Evolutionary conservation across 2,113 vertebrate species (phyloP).

Genomic region (Pseudopipra pipra): DNA sequence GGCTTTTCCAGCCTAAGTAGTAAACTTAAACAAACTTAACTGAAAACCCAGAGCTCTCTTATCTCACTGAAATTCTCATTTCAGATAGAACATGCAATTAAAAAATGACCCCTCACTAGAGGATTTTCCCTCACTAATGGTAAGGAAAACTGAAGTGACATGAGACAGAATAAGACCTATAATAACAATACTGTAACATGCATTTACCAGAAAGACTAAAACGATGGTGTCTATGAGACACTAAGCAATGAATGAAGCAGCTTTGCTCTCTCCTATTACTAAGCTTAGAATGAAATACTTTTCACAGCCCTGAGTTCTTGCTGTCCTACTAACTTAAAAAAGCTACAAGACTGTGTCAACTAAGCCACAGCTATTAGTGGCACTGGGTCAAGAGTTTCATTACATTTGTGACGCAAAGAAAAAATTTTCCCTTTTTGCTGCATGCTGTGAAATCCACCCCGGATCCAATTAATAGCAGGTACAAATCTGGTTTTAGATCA

Average conservation of each 20-base stretch:
- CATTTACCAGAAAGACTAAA: conserved; percentile 8
- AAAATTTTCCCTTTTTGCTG: not conserved
- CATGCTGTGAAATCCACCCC: not conserved
- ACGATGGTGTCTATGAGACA: not conserved
- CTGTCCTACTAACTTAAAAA: conserved; percentile 4
- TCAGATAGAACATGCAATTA: not conserved
- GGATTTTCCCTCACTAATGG: not conserved
- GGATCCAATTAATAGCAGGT: conserved; percentile 17
- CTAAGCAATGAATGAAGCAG: not conserved
- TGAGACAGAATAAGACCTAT: not conserved
- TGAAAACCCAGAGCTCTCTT: not conserved
- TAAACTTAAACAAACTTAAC: not conserved
- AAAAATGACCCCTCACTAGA: not conserved
- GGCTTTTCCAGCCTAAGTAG: not conserved
- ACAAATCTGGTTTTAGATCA: conserved; percentile 11
- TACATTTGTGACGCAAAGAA: not conserved
- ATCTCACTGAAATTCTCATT: not conserved
- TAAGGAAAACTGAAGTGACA: not conserved
- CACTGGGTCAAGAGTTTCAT: conserved; percentile 23
- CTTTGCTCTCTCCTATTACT: not conserved
- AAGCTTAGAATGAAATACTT: not conserved
- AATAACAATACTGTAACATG: not conserved
- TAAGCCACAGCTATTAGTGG: conserved; percentile 14
- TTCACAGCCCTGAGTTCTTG: not conserved
- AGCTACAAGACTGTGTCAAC: not conserved